Percentiles rank a stretch among this genome's conserved stretches.
These are phyloP conservation scores for Notamacropus eugenii DNA, from an alignment of 2,797 vertebrate species.

Conservation along the genomic window DNA sequence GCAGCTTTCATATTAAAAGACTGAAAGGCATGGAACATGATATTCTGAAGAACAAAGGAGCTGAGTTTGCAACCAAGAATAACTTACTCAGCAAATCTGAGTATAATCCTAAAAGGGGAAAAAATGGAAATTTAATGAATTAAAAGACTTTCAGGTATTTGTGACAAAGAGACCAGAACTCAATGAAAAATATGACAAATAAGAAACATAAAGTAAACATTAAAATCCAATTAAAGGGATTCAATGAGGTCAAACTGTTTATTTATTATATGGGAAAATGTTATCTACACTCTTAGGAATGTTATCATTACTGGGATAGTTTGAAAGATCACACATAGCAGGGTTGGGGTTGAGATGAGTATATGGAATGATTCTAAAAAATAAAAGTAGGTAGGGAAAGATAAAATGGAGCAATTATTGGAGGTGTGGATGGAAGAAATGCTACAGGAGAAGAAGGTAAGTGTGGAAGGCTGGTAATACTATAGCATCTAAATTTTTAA, in stretches of 20 bases:
- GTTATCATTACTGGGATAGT: neutral
- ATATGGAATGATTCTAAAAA: neutral
- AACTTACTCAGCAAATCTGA: neutral
- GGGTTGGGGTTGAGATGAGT: neutral
- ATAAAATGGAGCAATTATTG: neutral
- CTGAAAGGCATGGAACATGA: neutral
- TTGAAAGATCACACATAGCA: neutral
- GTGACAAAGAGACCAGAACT: neutral
- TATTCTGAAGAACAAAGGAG: neutral
- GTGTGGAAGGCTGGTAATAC: neutral
- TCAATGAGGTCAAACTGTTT: neutral
- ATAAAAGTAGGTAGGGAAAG: neutral
- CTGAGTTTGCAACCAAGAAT: neutral
- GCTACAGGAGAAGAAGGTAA: neutral
- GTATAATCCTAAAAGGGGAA: neutral
- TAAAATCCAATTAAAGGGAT: neutral
- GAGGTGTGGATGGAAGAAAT: neutral
- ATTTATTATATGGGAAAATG: neutral
- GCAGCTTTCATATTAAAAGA: neutral
- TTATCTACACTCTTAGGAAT: neutral
- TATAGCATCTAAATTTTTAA: neutral
- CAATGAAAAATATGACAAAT: no score
- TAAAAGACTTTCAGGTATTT: neutral
- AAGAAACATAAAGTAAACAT: neutral
- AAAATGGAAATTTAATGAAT: neutral